Base-by-base conservation (phyloP, 37 sponge, comb jelly and placozoan species). In the Diacarnus erythraeanus region DNA sequence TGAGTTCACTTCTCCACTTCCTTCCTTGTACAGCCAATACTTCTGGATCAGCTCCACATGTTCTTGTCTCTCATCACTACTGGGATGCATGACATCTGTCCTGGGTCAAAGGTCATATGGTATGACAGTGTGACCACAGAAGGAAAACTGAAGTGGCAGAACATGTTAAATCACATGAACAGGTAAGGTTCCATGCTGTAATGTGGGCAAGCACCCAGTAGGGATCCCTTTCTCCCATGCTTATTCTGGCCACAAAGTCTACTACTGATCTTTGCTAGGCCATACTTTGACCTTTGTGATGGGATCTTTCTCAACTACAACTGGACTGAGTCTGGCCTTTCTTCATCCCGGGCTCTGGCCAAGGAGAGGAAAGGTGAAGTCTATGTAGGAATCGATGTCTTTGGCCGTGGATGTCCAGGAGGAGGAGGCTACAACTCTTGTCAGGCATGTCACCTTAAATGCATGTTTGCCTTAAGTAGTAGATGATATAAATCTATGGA, bases 291-390 rank as follows among this genome's bases (percentile, higher is more conserved):
- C 29, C 71, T 83, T 22, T 98, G 99, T 89, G 94, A 98, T 85
- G 97, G 99, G 23, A 95, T 98, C 63, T 98, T 98, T 78, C 92
- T 98, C 59, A 96, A 98, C 85, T 98, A 98, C 82, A 87, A 82
- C 59, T 98, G 99, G 99, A 89, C 77, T 36, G 84, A 82, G 36
- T 35, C 29, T 34, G 64, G 64, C 3, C 80, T 98, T 36, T 25
- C 57, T 10, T 40, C 70, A 15, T 70, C 90, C 17, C 37, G 71
- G 0, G n/a, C 58, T 4, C 44, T 88, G 40, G 89, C 94, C 27
- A 81, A 77, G 21, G 60, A 81, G 38, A 66, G 96, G 59, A 43
- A 35, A 4, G 33, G 38, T 15, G 94, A 98, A 57, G 94, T 98
- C 23, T 98, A 83, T 76, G 96, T 94, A 59, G 99, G 99, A 2